Base-by-base conservation (phyloP, 2,888 invertebrate species). In the Cantharis rufa region DNA sequence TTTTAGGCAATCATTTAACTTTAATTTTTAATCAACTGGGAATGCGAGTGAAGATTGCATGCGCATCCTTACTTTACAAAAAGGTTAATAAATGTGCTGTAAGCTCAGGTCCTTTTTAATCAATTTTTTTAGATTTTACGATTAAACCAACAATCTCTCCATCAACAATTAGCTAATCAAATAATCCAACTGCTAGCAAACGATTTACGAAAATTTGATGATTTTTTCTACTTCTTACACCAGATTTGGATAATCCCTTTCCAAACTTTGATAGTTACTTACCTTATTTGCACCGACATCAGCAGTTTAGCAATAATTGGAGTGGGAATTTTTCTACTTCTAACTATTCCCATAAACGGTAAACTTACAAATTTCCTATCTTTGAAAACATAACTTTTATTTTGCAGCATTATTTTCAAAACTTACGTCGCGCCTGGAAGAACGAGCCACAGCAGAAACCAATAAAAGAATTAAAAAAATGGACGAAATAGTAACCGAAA, bases 131-230 rank as follows among this genome's bases (percentile, higher is more conserved):
- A 91, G 91, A 90, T 93, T 3, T 86, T 94, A 72, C 89, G 89
- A 78, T 86, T 94, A 62, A 93, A 92, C 83, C 91, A 91, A 84
- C 90, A 90, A 9, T 93, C 96, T 0, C 86, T 97, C 61, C 93
- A 94, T 0, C 92, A 95, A 84, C 96, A 96, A 0, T 94, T 96
- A 87, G 86, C 94, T 82, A 96, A 96, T 0, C 93, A 95, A 87
- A 92, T 96, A 80, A 92, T 96, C 66, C 96, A 96, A 86, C 87
- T 96, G 72, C 90, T 96, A 88, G 94, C 96, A 0, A 96, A 96
- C 83, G 96, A 96, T 85, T 95, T 96, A 1, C 92, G 92, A 82
- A 91, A 95, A 78, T 95, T 96, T 85, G 96, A 96, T 84, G 87
- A 92, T 86, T 91, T 93, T 15, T 90, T 92, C 18, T 82, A 92